A percentile compares a stretch with the other conserved stretches of the same genome.
These are phyloP conservation scores for Oreonectes daqikongensis DNA, from an alignment of 2,797 vertebrate species.

Conservation along the genomic window DNA sequence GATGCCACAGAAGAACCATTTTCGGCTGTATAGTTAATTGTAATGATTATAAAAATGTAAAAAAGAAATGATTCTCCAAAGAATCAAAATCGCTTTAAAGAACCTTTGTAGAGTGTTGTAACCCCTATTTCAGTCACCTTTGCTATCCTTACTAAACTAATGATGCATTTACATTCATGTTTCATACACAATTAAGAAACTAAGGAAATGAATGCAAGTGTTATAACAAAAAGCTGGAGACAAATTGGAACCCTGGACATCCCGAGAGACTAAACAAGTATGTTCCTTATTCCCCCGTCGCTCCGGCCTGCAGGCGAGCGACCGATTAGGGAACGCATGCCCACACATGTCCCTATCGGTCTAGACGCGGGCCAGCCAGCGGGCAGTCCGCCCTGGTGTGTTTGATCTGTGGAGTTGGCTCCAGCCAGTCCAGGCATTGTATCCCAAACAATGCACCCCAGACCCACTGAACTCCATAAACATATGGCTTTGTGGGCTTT, in stretches of 20 bases:
- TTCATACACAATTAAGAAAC: constrained; percentile 44
- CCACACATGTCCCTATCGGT: constrained; percentile 63
- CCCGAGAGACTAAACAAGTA: constrained; percentile 52
- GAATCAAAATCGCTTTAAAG: too few species aligned
- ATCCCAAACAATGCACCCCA: constrained; percentile 83
- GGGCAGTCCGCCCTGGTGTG: constrained; percentile 74
- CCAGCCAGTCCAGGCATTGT: constrained; percentile 85
- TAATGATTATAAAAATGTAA: too few species aligned
- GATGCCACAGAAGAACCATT: too few species aligned
- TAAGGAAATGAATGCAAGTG: constrained; percentile 30
- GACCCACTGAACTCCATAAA: constrained; percentile 81
- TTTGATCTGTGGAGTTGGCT: constrained; percentile 82
- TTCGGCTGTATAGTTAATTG: too few species aligned
- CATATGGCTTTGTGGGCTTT: constrained; percentile 79
- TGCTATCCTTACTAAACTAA: neutral
- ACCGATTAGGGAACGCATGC: constrained; percentile 66
- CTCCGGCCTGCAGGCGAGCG: constrained; percentile 51
- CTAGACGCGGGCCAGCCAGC: constrained; percentile 72
- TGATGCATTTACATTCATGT: constrained; percentile 42
- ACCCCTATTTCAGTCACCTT: neutral
- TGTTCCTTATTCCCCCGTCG: constrained; percentile 30
- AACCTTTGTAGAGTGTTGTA: too few species aligned
- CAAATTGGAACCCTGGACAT: constrained; percentile 27
- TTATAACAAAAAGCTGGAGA: constrained; percentile 39
- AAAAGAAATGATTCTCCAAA: too few species aligned